Base-by-base conservation (phyloP, 2,797 vertebrate genomes). In the Enteromius unitaeniatus region DNA sequence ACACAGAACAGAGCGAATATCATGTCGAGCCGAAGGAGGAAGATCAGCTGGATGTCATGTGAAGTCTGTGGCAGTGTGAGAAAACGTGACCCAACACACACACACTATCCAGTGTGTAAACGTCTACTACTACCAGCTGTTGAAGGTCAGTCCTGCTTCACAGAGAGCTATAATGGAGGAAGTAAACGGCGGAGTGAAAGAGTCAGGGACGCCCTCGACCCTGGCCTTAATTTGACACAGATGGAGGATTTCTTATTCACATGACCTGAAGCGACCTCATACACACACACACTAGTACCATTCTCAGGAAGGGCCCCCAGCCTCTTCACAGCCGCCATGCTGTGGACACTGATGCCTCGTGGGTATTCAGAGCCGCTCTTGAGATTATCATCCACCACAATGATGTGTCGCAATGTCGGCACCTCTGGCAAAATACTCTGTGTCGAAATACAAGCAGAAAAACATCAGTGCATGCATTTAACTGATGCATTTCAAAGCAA, bases 301-400 rank as follows among this genome's bases (percentile, higher is more conserved):
- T 88, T 83, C 45, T 94, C 93, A 10, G 93, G 91, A 89, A 90
- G 94, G 58, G 92, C 93, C 26, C 97, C 97, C 88, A 98, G 93
- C n/a, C 93, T 95, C 92, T 97, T 95, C 75, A 99, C 96, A 0
- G 95, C 93, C 0, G 93, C 91, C 97, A 99, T 97, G 0, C 95
- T 98, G 91, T 97, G 96, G 70, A 99, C 93, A 4, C 92, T 96
- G 91, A 99, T 93, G 21, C 96, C 95, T 82, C 93, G 93, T 34
- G 97, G 96, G 85, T 94, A 96, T 67, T 94, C 93, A 0, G 95
- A 85, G 95, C 96, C 96, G 0, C 89, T 88, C 0, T 94, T 93
- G 0, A 95, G 94, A 28, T 94, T 94, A 82, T 94, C 92, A 58
- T 99, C 97, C 81, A 99, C 96, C 0, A 97, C 94, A 15, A 99